Base-by-base conservation (phyloP, 2,113 vertebrate species). In the Bolborhynchus lineola region DNA sequence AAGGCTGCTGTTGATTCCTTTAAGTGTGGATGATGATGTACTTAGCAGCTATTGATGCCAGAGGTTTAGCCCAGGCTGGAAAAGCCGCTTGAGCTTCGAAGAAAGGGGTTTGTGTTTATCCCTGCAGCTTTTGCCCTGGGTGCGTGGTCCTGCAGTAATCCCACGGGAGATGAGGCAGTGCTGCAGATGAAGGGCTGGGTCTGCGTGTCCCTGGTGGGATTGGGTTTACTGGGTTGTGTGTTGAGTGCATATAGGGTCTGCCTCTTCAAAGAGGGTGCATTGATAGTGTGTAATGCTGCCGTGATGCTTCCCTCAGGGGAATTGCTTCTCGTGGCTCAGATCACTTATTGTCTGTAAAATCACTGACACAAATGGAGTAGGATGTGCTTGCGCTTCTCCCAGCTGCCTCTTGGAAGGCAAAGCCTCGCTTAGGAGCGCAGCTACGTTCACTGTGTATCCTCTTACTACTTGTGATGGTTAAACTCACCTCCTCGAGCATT, bases 401-500 rank as follows among this genome's bases (percentile, higher is more conserved):
- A 24, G 76, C 64, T 15, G 64, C 65, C 44, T 42, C 55, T 31
- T 1, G 28, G 10, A 12, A 10, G 41, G 85, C 49, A 4, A 3
- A 55, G 69, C 83, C 79, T 42, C 1, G 2, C 70, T 28, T 7
- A 20, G 49, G 42, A 26, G 37, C 0, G 23, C 10, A 5, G 57
- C 47, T 9, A 1, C 8, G 0, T 15, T 49, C 0, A 5, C 18
- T 1, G 7, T 1, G 11, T 2, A 2, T 4, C 41, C 2, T 2
- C 44, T 25, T 3, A 2, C 19, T 1, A 0, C 25, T 1, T 11
- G 41, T 0, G 18, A 0, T 1, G 57, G 21, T 10, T 29, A 5
- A 35, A 14, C 13, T 0, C 8, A 0, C 18, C 0, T 0, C 16
- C 10, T 2, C 0, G 9, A 5, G 9, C 41, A 1, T 4, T 1